Percentiles rank a stretch among this genome's conserved stretches.
These are phyloP conservation scores for Achatina immaculata DNA, from an alignment of 1,140 invertebrate genomes.

Conservation along the genomic window DNA sequence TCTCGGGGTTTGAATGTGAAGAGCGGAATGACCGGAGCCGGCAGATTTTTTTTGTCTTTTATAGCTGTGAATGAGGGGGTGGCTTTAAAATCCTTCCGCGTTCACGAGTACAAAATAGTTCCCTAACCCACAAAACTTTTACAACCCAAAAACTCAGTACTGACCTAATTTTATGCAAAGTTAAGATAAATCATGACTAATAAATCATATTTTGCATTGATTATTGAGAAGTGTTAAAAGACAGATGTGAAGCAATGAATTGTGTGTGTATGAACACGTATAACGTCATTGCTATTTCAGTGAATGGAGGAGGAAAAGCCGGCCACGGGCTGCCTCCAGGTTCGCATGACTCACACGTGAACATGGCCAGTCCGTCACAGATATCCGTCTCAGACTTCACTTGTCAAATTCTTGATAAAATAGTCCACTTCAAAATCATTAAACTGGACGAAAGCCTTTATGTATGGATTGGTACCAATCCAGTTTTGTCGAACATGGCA, in stretches of 20 bases:
- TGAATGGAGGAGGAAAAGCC: neutral
- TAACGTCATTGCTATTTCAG: constrained; percentile 4
- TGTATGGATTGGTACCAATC: constrained; percentile 22
- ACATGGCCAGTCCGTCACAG: neutral
- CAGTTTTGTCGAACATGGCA: constrained; percentile 30
- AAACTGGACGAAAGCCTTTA: constrained; percentile 13
- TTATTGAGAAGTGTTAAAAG: too few species aligned
- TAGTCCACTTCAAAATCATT: constrained; percentile 20
- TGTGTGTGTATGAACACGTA: neutral
- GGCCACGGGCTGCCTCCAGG: neutral
- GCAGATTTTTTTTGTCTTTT: too few species aligned
- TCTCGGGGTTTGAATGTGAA: too few species aligned
- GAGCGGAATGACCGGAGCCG: too few species aligned
- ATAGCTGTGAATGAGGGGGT: too few species aligned
- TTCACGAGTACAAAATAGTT: too few species aligned
- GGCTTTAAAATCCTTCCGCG: neutral
- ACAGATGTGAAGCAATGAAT: too few species aligned
- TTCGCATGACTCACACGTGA: neutral
- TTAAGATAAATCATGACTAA: too few species aligned
- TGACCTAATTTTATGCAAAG: too few species aligned
- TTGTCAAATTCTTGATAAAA: neutral
- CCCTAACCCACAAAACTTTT: too few species aligned
- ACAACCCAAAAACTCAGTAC: too few species aligned
- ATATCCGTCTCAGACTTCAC: constrained; percentile 13
- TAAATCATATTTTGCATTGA: too few species aligned